These are phyloP conservation scores for Melierax canorus DNA, from an alignment of 2,113 vertebrate genomes.

Conservation along the genomic window DNA sequence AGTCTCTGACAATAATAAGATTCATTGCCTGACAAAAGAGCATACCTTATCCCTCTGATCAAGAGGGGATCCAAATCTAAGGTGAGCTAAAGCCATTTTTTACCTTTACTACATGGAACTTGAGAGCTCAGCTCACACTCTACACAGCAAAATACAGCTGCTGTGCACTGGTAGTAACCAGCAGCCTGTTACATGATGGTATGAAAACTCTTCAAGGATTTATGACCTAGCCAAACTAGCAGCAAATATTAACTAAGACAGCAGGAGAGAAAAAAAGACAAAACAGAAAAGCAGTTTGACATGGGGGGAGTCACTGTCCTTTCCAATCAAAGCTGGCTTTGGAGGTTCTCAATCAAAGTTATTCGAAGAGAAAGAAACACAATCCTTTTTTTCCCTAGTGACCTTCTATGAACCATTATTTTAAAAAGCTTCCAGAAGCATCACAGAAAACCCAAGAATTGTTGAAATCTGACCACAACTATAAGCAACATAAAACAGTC, in stretches of 20 bases:
- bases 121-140: neutral
- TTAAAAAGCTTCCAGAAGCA: neutral
- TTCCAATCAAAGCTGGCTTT: neutral
- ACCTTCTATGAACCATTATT: neutral
- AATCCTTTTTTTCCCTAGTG: neutral
- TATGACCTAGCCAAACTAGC: neutral
- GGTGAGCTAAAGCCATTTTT: neutral
- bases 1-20: neutral
- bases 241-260: neutral
- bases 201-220: neutral
- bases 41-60: neutral
- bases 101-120: neutral
- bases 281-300: neutral
- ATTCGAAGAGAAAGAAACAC: neutral
- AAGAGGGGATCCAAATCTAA: neutral
- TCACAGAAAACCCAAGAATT: neutral
- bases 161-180: neutral
- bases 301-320: neutral
- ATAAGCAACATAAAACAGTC: neutral
- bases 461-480: neutral
- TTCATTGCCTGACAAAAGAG: neutral
- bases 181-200: neutral
- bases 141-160: fast-evolving
- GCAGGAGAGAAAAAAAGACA: neutral
- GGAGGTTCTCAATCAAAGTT: neutral